Percentiles rank a stretch among this genome's conserved stretches.
Conservation (phyloP, 2,113 vertebrate species). For the Lepisosteus osseus region DNA sequence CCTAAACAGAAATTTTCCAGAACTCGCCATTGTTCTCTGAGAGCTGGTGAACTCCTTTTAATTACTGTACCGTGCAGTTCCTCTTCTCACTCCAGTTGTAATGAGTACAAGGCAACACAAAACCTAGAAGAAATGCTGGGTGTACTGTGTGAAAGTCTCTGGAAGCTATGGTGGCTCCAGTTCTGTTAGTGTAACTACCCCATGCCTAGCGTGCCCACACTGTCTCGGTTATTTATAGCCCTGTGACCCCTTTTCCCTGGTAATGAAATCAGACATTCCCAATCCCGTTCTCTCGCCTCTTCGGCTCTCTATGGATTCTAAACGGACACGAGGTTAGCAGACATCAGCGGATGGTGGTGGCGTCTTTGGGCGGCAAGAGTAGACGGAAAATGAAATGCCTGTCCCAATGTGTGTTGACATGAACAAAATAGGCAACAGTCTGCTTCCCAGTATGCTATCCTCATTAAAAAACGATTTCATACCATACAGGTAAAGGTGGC, state of each 20-base stretch:
- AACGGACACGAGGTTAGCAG: conserved; percentile 19
- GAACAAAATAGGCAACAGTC: conserved; percentile 1
- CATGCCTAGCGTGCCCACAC: conserved; percentile 4
- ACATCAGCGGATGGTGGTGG: not conserved
- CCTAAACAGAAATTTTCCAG: no score
- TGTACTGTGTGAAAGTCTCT: not conserved
- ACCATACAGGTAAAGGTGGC: conserved; percentile 36
- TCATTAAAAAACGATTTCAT: conserved; percentile 30
- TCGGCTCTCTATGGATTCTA: not conserved
- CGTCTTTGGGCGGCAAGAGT: not conserved
- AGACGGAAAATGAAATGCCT: not conserved
- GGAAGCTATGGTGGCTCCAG: not conserved
- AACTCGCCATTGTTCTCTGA: no score
- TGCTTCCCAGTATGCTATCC: conserved; percentile 23
- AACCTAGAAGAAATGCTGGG: not conserved
- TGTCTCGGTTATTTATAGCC: conserved; percentile 14
- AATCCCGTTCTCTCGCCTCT: not conserved
- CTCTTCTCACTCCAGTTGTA: not conserved
- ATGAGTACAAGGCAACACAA: not conserved
- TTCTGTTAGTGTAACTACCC: not conserved
- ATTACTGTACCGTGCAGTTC: no score
- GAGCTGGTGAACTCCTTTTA: no score
- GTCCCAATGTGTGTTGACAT: conserved; percentile 11
- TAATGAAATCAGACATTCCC: conserved; percentile 7
- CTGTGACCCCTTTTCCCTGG: not conserved